A percentile compares a stretch with the other conserved stretches of the same genome.
Conservation (phyloP, 2,888 invertebrate species). For the Axea sp. region DNA sequence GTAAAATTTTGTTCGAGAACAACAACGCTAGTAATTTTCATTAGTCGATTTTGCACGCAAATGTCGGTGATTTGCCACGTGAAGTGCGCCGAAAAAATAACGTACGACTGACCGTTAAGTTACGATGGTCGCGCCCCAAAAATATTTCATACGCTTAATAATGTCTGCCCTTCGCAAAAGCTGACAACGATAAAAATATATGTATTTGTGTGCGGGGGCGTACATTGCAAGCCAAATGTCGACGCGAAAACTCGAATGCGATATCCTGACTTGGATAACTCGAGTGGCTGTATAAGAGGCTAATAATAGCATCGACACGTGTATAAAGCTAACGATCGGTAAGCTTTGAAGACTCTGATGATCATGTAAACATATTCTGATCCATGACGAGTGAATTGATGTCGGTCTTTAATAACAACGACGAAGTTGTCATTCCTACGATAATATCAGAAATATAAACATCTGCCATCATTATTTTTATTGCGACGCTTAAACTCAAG, state of each 20-base stretch:
- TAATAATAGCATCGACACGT: constrained; percentile 58
- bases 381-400: constrained; percentile 52
- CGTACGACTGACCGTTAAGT: constrained; percentile 69
- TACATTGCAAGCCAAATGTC: constrained; percentile 21
- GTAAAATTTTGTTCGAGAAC: constrained; percentile 28
- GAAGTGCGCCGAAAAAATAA: constrained; percentile 57
- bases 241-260: constrained; percentile 32
- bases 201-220: constrained; percentile 29
- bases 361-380: constrained; percentile 51
- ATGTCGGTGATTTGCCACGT: constrained; percentile 54
- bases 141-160: constrained; percentile 74
- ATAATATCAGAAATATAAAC: constrained; percentile 48
- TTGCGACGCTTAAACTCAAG: constrained; percentile 27
- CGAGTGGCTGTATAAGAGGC: constrained; percentile 48
- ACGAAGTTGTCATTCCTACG: constrained; percentile 28
- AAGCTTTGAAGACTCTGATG: constrained; percentile 50
- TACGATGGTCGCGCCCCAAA: constrained; percentile 72
- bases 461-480: constrained; percentile 55
- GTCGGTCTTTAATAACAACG: constrained; percentile 39
- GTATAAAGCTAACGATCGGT: constrained; percentile 56
- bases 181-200: constrained; percentile 47
- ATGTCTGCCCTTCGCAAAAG: constrained; percentile 66
- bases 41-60: constrained; percentile 41
- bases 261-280: constrained; percentile 33
- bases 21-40: constrained; percentile 52